Base-by-base conservation (phyloP, 2,113 vertebrate genomes). In the Otis tarda region DNA sequence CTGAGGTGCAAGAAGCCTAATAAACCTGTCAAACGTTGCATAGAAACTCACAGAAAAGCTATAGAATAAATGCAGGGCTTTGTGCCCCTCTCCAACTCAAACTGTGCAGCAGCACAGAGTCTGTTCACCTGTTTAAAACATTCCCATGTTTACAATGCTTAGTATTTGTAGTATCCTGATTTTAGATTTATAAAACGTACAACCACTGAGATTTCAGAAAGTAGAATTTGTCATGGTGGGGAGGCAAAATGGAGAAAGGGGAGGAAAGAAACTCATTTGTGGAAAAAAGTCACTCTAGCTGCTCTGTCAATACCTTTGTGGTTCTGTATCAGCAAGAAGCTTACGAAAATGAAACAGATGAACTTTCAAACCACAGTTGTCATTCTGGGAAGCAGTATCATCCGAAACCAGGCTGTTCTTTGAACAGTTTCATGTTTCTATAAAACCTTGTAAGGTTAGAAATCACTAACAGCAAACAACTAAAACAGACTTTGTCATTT, bases 341-440 rank as follows among this genome's bases (percentile, higher is more conserved):
- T 2, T 89, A 45, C 2, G 9, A 97, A 96, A 94, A 93, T 82
- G 76, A 94, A 93, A 94, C 15, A 71, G 63, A 73, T n/a, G 49
- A 89, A 93, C 76, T 84, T 91, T 92, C 65, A 95, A 96, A 94
- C 63, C 79, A 61, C 49, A 73, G n/a, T 11, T 0, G 0, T 65
- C 67, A 81, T 83, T 96, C 69, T 87, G 86, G 73, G 65, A 77
- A 81, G 55, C 37, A 88, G 85, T 86, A 83, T 52, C 31, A 60
- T 27, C 73, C 75, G 71, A 90, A 91, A 93, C 31, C 57, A 76
- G 45, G 28, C 67, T 79, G 27, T 68, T 63, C 71, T 83, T 52
- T 74, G 22, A 93, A 81, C 25, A 64, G 47, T 83, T 89, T 71
- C 24, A 24, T 45, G 61, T 84, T 92, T 82, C 53, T 78, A 16